Percentiles rank a stretch among this genome's conserved stretches.
These are phyloP conservation scores for Antheraea assamensis DNA, from an alignment of 2,888 invertebrate genomes.

Conservation along the genomic window DNA sequence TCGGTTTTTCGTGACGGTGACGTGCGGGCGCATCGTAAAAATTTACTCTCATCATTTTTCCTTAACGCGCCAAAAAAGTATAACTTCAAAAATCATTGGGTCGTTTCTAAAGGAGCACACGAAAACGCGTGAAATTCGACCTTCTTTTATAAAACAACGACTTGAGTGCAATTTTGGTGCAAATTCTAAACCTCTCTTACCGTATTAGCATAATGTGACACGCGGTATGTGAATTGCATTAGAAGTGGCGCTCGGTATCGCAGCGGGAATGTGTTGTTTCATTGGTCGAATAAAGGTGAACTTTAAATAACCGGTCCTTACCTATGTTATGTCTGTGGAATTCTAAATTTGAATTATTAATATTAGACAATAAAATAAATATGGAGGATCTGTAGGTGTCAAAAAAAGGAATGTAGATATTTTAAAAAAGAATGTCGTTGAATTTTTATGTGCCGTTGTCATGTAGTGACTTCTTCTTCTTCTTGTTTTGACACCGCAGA, in stretches of 20 bases:
- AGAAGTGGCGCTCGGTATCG: not conserved
- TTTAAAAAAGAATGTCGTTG: too few relatives aligned
- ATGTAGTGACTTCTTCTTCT: too few relatives aligned
- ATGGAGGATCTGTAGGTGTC: not conserved
- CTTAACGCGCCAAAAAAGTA: too few relatives aligned
- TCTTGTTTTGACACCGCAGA: too few relatives aligned
- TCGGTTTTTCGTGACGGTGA: too few relatives aligned
- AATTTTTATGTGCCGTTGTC: too few relatives aligned
- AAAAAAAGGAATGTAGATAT: too few relatives aligned
- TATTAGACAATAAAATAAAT: not conserved
- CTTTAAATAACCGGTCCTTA: not conserved
- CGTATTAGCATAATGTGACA: constrained; percentile 8
- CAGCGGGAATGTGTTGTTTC: not conserved
- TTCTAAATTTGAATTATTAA: not conserved
- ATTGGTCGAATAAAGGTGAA: not conserved
- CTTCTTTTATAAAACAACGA: not conserved
- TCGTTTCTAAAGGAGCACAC: too few relatives aligned
- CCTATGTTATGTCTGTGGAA: not conserved
- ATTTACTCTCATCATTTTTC: too few relatives aligned
- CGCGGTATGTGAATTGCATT: constrained; percentile 7
- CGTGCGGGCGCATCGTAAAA: too few relatives aligned
- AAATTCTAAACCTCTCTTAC: not conserved
- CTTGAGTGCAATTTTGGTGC: not conserved
- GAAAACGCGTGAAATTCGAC: too few relatives aligned
- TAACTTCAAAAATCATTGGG: too few relatives aligned